Evolutionary conservation across 2,797 vertebrate genomes (phyloP).

Genomic region (Meda fulgida): DNA sequence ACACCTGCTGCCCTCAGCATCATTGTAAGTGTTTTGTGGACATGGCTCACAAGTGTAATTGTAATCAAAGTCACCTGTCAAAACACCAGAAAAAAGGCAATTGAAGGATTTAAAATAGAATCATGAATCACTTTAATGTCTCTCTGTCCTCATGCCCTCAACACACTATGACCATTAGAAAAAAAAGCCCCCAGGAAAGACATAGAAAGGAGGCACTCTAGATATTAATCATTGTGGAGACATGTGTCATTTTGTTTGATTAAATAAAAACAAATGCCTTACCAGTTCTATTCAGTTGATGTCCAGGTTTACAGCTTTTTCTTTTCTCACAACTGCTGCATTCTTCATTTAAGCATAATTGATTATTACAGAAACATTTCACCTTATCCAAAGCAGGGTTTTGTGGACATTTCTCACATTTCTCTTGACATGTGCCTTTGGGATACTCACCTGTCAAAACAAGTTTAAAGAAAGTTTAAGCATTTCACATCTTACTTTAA

Average conservation of each 20-base stretch:
- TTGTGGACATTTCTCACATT: conserved; percentile 63
- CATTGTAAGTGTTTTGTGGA: conserved; percentile 52
- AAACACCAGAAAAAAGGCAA: background rate
- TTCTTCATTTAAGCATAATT: conserved; percentile 64
- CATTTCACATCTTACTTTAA: background rate
- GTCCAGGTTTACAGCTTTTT: conserved; percentile 53
- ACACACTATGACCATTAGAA: background rate
- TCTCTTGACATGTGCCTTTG: conserved; percentile 44
- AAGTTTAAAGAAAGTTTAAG: background rate
- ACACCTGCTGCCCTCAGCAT: conserved; percentile 59
- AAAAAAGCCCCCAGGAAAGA: conserved; percentile 25
- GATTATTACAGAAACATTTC: conserved; percentile 66
- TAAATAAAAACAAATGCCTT: conserved; percentile 24
- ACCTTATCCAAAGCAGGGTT: conserved; percentile 6
- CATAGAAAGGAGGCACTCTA: background rate
- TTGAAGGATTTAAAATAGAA: background rate
- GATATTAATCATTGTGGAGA: background rate
- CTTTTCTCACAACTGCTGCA: conserved; percentile 62
- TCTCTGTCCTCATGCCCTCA: background rate
- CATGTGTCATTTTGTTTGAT: background rate
- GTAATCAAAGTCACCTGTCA: conserved; percentile 47
- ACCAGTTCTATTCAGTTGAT: conserved; percentile 60
- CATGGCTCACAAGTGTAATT: conserved; percentile 67
- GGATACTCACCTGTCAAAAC: conserved; percentile 63
- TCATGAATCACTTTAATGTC: background rate